A percentile compares a stretch with the other conserved stretches of the same genome.
phyloP scores from a whole-genome alignment of 2,888 invertebrate genomes.

The Erannis defoliaria region DNA sequence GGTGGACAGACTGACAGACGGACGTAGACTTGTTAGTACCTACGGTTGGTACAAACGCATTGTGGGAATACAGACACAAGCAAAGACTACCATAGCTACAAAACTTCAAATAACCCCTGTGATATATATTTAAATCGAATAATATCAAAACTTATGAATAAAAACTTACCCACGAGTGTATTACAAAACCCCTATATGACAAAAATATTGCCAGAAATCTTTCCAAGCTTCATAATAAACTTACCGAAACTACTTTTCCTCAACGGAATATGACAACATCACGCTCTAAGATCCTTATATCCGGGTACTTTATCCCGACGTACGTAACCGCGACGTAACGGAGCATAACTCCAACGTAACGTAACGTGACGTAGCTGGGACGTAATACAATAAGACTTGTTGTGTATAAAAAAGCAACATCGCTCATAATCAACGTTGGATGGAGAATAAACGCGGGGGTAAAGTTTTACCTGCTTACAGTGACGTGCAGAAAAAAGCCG shows the following conservation, averaged over 20 bases:
- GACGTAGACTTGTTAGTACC: too few relatives aligned
- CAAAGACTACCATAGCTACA: too few relatives aligned
- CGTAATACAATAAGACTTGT: conserved; percentile 46
- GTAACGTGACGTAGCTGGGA: conserved; percentile 30
- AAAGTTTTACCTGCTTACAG: conserved; percentile 37
- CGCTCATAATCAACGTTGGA: conserved; percentile 48
- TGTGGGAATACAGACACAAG: too few relatives aligned
- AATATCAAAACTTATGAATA: not conserved
- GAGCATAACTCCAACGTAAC: conserved; percentile 24
- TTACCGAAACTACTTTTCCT: conserved; percentile 31
- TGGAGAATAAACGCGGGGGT: conserved; percentile 35
- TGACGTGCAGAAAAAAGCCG: conserved; percentile 31
- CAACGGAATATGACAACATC: conserved; percentile 24
- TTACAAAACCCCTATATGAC: conserved; percentile 10
- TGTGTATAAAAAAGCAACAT: conserved; percentile 47
- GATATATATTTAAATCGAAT: too few relatives aligned
- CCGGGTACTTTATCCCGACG: conserved; percentile 15
- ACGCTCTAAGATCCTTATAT: conserved; percentile 25
- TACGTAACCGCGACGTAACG: conserved; percentile 17
- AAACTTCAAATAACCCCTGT: too few relatives aligned
- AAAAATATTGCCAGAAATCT: conserved; percentile 19
- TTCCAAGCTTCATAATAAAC: conserved; percentile 20
- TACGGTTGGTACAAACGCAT: too few relatives aligned
- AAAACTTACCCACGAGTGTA: too few relatives aligned
- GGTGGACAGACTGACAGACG: too few relatives aligned